These are phyloP conservation scores for Callinectes sapidus DNA, from an alignment of 2,888 invertebrate genomes.

Conservation along the genomic window DNA sequence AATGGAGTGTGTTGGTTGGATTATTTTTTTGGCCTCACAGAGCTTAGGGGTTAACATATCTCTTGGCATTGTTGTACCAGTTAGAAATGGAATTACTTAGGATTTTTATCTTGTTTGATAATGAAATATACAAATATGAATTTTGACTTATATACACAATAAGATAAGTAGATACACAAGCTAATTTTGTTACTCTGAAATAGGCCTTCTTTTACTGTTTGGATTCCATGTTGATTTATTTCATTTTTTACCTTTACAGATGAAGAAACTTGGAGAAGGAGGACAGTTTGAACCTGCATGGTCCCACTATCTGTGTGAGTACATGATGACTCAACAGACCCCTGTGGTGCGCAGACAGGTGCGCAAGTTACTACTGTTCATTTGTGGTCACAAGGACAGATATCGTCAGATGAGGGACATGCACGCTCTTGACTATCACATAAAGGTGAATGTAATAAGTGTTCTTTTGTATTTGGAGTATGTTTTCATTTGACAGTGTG, in stretches of 20 bases:
- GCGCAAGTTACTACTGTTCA: constrained; percentile 91
- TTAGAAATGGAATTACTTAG: too few relatives aligned
- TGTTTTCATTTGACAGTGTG: neutral
- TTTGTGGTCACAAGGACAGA: constrained; percentile 96
- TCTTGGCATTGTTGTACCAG: too few relatives aligned
- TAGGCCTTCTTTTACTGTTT: neutral
- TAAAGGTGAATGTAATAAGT: constrained; percentile 77
- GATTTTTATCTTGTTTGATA: too few relatives aligned
- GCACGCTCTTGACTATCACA: constrained; percentile 92
- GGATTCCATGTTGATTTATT: neutral
- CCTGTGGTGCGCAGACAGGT: constrained; percentile 89
- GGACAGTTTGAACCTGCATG: constrained; percentile 79
- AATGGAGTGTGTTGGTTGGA: too few relatives aligned
- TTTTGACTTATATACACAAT: too few relatives aligned
- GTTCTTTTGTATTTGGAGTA: neutral
- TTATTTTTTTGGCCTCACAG: too few relatives aligned
- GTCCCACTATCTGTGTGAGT: constrained; percentile 91
- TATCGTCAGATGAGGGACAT: constrained; percentile 95
- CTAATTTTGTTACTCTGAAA: neutral
- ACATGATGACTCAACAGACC: constrained; percentile 96
- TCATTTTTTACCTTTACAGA: constrained; percentile 42
- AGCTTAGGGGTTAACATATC: too few relatives aligned
- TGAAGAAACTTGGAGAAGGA: constrained; percentile 68
- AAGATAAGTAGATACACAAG: too few relatives aligned
- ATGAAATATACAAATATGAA: too few relatives aligned